Conservation (phyloP, 2,888 invertebrate genomes). For the Callimorpha dominula region DNA sequence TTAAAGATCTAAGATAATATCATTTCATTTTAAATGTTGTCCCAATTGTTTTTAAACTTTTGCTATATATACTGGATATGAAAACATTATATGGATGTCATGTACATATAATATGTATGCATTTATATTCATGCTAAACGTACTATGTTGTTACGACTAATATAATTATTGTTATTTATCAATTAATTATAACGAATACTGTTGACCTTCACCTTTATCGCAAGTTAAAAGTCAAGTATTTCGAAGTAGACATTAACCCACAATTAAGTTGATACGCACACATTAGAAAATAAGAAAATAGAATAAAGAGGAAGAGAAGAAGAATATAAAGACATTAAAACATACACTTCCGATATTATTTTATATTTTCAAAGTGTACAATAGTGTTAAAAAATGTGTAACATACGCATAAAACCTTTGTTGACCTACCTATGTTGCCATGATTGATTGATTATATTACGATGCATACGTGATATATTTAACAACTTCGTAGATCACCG, state of each 20-base stretch:
- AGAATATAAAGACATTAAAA: no score
- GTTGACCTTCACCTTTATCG: neutral
- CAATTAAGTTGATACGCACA: neutral
- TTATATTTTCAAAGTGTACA: no score
- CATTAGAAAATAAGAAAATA: neutral
- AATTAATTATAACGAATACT: neutral
- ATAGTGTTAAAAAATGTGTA: no score
- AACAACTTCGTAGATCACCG: slow-evolving; percentile 1
- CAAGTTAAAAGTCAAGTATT: neutral
- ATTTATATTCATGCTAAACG: no score
- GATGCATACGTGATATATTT: neutral
- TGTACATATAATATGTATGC: no score
- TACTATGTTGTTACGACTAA: neutral
- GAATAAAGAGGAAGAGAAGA: neutral
- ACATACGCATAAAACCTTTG: no score
- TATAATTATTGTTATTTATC: neutral
- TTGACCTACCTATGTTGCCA: neutral
- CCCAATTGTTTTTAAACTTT: no score
- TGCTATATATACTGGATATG: no score
- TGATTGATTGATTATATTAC: neutral
- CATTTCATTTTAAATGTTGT: no score
- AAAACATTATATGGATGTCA: no score
- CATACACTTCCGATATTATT: no score
- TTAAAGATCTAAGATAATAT: no score
- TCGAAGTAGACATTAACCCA: neutral